phyloP scores from a whole-genome alignment of 1,140 invertebrate species.

The Hesperophylax magnus region DNA sequence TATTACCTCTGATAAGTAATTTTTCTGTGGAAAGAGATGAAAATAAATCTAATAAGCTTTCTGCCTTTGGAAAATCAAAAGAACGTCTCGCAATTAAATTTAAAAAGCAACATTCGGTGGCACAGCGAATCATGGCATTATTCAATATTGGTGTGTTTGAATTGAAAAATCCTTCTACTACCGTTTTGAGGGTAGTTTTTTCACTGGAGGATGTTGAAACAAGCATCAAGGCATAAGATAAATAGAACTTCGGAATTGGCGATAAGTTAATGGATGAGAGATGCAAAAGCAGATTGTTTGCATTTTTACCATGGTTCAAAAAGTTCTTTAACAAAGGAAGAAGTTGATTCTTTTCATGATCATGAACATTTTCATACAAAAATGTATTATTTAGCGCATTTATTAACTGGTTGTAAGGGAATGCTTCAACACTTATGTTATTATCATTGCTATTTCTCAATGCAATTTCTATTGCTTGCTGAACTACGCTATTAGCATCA shows the following conservation, averaged over 20 bases:
- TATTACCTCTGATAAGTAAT: slow-evolving; percentile 1
- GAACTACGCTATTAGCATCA: slow-evolving; percentile 42
- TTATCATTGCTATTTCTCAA: slow-evolving; percentile 26
- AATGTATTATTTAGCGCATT: slow-evolving; percentile 47
- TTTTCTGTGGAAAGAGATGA: slow-evolving; percentile 6
- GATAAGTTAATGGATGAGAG: slow-evolving; percentile 37
- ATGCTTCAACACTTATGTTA: slow-evolving; percentile 8
- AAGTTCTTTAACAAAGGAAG: slow-evolving; percentile 40
- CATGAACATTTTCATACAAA: slow-evolving; percentile 50
- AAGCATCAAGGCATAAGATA: slow-evolving; percentile 35
- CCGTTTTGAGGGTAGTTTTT: neutral
- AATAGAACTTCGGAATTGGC: slow-evolving; percentile 50
- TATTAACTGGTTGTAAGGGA: slow-evolving; percentile 50
- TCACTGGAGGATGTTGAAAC: slow-evolving; percentile 5
- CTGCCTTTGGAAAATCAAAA: neutral
- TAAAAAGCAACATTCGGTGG: slow-evolving; percentile 42
- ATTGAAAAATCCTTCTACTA: slow-evolving; percentile 38
- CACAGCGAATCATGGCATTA: slow-evolving; percentile 44
- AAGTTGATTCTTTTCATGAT: slow-evolving; percentile 41
- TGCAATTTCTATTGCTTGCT: slow-evolving; percentile 45
- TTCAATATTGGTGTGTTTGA: slow-evolving; percentile 31
- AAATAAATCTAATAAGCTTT: slow-evolving; percentile 27
- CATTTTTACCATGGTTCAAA: slow-evolving; percentile 35
- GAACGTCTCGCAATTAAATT: slow-evolving; percentile 39
- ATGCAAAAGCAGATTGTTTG: slow-evolving; percentile 22